Conservation (phyloP, 2,113 vertebrate species). For the Eolophus roseicapilla region DNA sequence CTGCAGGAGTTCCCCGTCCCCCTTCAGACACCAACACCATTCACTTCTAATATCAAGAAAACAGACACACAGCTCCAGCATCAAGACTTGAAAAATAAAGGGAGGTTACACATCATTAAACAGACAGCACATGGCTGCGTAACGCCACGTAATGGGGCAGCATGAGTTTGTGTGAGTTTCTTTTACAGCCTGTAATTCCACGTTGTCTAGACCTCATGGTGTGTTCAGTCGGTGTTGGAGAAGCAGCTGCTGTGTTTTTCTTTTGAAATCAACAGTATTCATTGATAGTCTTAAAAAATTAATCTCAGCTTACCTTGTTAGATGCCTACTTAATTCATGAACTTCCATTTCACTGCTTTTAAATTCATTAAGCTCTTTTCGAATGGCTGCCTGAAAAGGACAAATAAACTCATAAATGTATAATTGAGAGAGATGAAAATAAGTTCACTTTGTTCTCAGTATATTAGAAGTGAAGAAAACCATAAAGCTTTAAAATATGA, state of each 20-base stretch:
- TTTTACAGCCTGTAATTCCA: background rate
- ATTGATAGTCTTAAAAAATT: background rate
- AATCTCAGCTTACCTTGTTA: conserved; percentile 88
- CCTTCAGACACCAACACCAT: background rate
- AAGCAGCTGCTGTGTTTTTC: background rate
- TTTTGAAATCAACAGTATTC: background rate
- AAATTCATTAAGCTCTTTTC: conserved; percentile 98
- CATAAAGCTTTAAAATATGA: background rate
- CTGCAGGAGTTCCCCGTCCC: background rate
- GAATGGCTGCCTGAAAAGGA: conserved; percentile 90
- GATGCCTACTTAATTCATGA: conserved; percentile 95
- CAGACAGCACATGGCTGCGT: rapidly evolving
- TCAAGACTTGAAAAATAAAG: background rate
- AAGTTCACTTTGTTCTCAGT: background rate
- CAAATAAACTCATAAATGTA: conserved; percentile 36
- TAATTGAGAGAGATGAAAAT: background rate
- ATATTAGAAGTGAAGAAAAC: background rate
- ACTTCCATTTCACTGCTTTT: conserved; percentile 99
- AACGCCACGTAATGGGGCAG: background rate
- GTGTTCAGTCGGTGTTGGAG: background rate
- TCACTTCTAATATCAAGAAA: background rate
- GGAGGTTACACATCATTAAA: background rate
- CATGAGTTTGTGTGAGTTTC: background rate
- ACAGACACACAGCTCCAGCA: background rate
- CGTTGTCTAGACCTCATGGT: background rate